Conservation (phyloP, 2,113 vertebrate genomes). For the Phoenicopterus ruber region DNA sequence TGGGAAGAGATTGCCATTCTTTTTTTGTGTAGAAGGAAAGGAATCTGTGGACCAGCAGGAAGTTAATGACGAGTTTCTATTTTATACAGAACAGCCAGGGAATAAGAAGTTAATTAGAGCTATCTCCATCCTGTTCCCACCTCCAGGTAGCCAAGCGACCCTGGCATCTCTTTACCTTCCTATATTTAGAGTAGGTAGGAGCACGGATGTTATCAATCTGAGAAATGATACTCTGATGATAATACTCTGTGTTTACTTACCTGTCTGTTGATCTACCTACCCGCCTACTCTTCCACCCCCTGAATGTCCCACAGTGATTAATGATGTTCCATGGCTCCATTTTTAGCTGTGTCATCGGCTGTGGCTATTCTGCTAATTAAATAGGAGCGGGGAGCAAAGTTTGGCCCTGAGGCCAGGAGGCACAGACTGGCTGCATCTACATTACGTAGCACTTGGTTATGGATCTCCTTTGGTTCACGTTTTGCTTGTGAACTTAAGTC, state of each 20-base stretch:
- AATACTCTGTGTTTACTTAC: background rate
- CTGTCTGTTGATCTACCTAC: background rate
- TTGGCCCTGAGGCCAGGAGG: background rate
- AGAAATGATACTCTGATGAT: background rate
- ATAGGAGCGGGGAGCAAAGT: background rate
- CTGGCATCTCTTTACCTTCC: background rate
- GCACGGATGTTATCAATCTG: background rate
- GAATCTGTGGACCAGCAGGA: background rate
- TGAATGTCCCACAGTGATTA: background rate
- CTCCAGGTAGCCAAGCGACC: background rate
- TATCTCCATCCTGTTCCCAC: background rate
- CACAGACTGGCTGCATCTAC: rapidly evolving
- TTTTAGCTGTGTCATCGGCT: background rate
- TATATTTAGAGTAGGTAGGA: background rate
- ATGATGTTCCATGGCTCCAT: background rate
- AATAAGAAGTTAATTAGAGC: background rate
- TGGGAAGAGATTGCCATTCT: rapidly evolving
- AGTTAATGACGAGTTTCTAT: rapidly evolving
- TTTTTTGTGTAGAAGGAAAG: background rate
- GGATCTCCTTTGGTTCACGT: background rate
- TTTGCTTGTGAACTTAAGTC: background rate
- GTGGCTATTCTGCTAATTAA: background rate
- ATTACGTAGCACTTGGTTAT: rapidly evolving
- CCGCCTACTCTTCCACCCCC: background rate
- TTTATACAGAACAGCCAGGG: background rate